Base-by-base conservation (phyloP, 2,113 vertebrate species). In the Takifugu flavidus region DNA sequence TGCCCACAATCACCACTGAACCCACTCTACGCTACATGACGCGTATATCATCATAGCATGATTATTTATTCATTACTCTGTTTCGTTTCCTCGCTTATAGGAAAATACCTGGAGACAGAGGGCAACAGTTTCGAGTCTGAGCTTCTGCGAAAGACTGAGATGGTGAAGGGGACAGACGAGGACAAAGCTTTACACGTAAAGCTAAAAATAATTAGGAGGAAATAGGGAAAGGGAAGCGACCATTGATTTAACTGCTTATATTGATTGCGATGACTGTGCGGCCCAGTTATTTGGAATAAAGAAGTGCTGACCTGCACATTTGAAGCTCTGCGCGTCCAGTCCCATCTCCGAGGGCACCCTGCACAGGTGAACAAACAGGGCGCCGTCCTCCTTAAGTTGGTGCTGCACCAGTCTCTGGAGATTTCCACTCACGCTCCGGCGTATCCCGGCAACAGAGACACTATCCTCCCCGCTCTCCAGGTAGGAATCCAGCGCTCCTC, bases 241-340 rank as follows among this genome's bases (percentile, higher is more conserved):
- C 20, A 20, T 20, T 20, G 20, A 20, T 20, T 20, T 20, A 20
- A 20, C 20, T 20, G 20, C 20, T 20, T 20, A 20, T 20, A 20
- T 20, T 20, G 20, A 20, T 20, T 20, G 20, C 20, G 20, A 20
- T 20, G 20, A 20, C 20, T 20, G 20, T 20, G 20, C 20, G 20
- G 20, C 20, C 20, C 20, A 13, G 14, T 44, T 1, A 44, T 44
- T 44, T 8, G 7, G 43, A 44, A 10, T 2, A 25, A 20, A 5
- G 2, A 49, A n/a, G 6, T 1, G 2, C 28, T n/a, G 0, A 58
- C 97, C 96, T 94, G 96, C 95, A 59, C 97, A 99, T 86, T 92
- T 97, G 86, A 94, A 98, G 88, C 89, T 92, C 89, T 99, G 96
- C 0, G 88, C 67, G 64, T 98, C 95, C 55, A 99, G 82, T 1